Evolutionary conservation across 2,888 invertebrate species (phyloP).

Genomic region (Acrobasis consociella): DNA sequence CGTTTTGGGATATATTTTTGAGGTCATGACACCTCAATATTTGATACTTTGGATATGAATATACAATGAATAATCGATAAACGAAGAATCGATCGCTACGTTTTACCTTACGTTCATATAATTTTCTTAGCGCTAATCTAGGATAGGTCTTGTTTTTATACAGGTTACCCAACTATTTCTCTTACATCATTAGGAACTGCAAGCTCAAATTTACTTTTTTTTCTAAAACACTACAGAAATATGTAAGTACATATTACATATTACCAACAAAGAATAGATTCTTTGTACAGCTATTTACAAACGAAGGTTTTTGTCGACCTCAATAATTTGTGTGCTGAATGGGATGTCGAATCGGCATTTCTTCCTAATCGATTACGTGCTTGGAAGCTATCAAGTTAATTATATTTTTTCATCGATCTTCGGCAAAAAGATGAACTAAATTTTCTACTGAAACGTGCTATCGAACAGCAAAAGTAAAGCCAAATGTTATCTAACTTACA

Average conservation of each 20-base stretch:
- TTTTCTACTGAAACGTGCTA: background rate
- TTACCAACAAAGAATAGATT: too few relatives aligned
- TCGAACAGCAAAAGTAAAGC: background rate
- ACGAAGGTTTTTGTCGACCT: slow-evolving; percentile 2
- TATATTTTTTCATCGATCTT: slow-evolving; percentile 9
- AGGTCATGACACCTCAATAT: too few relatives aligned
- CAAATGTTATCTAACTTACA: background rate
- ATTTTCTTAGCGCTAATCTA: too few relatives aligned
- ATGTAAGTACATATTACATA: too few relatives aligned
- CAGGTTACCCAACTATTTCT: background rate
- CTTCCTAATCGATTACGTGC: slow-evolving; percentile 14
- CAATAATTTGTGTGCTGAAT: slow-evolving; percentile 11
- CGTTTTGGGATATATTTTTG: too few relatives aligned
- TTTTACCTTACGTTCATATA: too few relatives aligned
- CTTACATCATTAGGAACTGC: background rate
- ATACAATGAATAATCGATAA: too few relatives aligned
- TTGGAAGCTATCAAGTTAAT: background rate
- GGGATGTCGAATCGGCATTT: slow-evolving; percentile 15
- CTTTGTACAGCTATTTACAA: background rate
- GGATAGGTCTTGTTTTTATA: too few relatives aligned
- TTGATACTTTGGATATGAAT: too few relatives aligned
- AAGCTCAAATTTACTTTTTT: too few relatives aligned
- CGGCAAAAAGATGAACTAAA: background rate
- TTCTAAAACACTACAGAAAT: too few relatives aligned
- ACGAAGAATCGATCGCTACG: too few relatives aligned